Conservation (phyloP, 2,888 invertebrate species). For the Machimus atricapillus region DNA sequence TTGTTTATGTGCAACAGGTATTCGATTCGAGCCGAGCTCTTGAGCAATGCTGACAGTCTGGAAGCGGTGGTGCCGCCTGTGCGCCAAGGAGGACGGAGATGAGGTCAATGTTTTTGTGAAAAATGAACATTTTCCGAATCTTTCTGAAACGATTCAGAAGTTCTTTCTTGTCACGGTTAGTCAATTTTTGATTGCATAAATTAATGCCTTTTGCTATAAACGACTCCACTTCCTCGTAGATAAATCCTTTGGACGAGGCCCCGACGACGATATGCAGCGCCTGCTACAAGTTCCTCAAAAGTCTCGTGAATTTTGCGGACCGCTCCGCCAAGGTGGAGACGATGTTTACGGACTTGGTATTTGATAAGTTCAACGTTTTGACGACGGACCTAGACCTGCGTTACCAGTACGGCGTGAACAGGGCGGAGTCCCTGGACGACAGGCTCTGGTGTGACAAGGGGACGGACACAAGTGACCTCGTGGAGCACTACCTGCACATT, state of each 20-base stretch:
- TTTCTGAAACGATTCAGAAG: constrained; percentile 38
- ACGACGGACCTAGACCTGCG: constrained; percentile 23
- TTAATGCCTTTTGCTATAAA: background rate
- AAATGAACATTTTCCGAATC: constrained; percentile 40
- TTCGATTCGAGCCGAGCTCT: background rate
- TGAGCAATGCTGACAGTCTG: constrained; percentile 42
- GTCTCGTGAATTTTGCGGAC: constrained; percentile 39
- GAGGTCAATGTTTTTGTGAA: constrained; percentile 43
- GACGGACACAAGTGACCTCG: constrained; percentile 43
- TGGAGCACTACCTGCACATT: constrained; percentile 21
- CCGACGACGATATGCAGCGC: constrained; percentile 42
- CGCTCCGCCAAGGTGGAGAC: constrained; percentile 39
- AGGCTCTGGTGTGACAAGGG: constrained; percentile 30
- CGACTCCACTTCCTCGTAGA: constrained; percentile 5
- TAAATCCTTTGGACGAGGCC: constrained; percentile 39
- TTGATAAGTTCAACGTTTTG: constrained; percentile 28
- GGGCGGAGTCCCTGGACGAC: background rate
- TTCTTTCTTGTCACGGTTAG: constrained; percentile 42
- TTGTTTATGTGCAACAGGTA: background rate
- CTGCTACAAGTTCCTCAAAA: constrained; percentile 41
- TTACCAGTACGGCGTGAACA: constrained; percentile 40
- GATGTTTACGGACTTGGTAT: constrained; percentile 43
- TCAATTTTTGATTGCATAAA: background rate
- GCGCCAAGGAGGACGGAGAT: constrained; percentile 42
- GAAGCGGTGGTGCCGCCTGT: constrained; percentile 48